These are phyloP conservation scores for Platygyra sinensis DNA, from an alignment of 64 coral and sea anemone genomes.

Conservation along the genomic window DNA sequence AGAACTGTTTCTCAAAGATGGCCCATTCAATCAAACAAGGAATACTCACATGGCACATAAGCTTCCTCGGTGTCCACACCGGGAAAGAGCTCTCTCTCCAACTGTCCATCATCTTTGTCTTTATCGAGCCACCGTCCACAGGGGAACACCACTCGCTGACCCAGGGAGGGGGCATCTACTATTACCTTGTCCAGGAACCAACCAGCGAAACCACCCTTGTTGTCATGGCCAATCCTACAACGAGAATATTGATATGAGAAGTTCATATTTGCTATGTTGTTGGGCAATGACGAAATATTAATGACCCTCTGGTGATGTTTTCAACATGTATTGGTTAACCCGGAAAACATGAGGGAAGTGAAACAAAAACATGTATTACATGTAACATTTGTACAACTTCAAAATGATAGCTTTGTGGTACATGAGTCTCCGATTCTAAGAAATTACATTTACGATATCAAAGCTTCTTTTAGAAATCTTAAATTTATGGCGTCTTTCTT, in stretches of 20 bases:
- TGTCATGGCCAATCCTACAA: slow-evolving; percentile 87
- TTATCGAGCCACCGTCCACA: slow-evolving; percentile 98
- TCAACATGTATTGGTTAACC: no score
- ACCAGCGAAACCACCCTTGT: slow-evolving; percentile 91
- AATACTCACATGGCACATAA: slow-evolving; percentile 81
- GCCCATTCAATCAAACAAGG: no score
- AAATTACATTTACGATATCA: no score
- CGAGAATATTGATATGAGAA: neutral
- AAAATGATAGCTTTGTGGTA: no score
- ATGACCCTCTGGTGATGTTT: no score
- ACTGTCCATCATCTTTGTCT: slow-evolving; percentile 88
- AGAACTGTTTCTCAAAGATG: no score
- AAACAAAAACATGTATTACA: no score
- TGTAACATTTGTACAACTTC: no score
- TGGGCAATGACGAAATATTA: neutral
- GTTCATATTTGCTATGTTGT: neutral
- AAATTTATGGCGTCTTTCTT: no score
- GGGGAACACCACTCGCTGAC: slow-evolving; percentile 81
- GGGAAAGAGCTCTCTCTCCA: slow-evolving; percentile 85
- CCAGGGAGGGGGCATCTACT: slow-evolving; percentile 80
- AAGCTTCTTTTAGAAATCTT: no score
- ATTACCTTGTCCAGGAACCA: slow-evolving; percentile 88
- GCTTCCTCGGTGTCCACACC: slow-evolving; percentile 49
- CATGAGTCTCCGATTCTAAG: no score
- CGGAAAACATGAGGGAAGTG: no score